Percentiles rank a stretch among this genome's conserved stretches.
Evolutionary conservation across 2,797 vertebrate genomes (phyloP).

Genomic region (Champsocephalus gunnari): DNA sequence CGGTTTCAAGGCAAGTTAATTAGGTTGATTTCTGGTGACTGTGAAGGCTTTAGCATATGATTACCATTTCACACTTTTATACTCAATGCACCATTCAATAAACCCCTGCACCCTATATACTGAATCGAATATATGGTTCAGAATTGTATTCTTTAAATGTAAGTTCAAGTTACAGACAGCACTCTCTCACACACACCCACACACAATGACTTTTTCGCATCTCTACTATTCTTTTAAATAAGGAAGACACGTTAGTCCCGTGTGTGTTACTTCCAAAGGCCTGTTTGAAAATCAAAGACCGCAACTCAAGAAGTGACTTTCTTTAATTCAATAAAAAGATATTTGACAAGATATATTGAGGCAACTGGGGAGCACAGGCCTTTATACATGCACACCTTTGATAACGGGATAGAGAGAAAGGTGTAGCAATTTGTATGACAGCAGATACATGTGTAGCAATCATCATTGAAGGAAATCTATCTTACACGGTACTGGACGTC

Average conservation of each 20-base stretch:
- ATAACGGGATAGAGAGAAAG: neutral
- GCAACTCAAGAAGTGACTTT: constrained; percentile 14
- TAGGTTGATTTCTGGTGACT: neutral
- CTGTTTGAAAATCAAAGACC: constrained; percentile 33
- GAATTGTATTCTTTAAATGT: too few relatives aligned
- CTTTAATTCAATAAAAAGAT: constrained; percentile 40
- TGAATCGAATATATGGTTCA: too few relatives aligned
- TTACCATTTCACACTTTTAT: constrained; percentile 16
- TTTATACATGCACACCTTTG: constrained; percentile 26
- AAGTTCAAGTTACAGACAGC: neutral
- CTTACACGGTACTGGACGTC: neutral
- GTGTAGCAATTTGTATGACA: neutral
- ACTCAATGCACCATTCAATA: neutral
- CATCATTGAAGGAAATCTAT: constrained; percentile 17
- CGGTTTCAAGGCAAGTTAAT: neutral
- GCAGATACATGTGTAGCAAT: neutral
- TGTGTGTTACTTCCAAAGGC: constrained; percentile 28
- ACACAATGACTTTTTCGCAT: neutral
- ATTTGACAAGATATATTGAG: too few relatives aligned
- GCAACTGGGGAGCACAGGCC: constrained; percentile 11
- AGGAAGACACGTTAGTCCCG: constrained; percentile 28
- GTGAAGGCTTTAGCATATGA: neutral
- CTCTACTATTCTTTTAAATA: constrained; percentile 36
- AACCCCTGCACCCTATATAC: neutral
- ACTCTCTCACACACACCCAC: neutral